Percentiles rank a stretch among this genome's conserved stretches.
Conservation (phyloP, 2,113 vertebrate genomes). For the Heloderma charlesbogerti region DNA sequence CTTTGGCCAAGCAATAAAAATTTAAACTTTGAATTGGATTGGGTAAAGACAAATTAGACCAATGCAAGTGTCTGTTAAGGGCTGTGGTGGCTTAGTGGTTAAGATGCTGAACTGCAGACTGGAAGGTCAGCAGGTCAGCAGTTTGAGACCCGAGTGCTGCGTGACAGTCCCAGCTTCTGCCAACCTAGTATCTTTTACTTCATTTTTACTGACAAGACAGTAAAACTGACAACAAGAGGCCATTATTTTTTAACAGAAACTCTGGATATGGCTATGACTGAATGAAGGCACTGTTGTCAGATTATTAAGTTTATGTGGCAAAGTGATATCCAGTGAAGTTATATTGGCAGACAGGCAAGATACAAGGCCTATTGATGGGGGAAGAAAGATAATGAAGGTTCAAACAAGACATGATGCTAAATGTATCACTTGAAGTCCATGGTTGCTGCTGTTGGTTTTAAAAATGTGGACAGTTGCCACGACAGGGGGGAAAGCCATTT, state of each 20-base stretch:
- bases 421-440: background rate
- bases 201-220: background rate
- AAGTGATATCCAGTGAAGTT: background rate
- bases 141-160: no score
- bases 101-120: no score
- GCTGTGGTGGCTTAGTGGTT: no score
- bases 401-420: background rate
- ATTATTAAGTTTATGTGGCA: constrained; percentile 34
- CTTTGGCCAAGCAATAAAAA: background rate
- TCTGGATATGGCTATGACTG: background rate
- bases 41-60: background rate
- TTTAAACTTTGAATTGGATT: background rate
- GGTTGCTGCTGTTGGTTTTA: background rate
- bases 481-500: background rate
- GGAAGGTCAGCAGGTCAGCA: no score
- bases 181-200: background rate
- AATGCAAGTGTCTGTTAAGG: no score
- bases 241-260: constrained; percentile 7
- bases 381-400: background rate
- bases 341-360: background rate
- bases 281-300: background rate
- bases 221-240: background rate
- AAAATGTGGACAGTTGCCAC: background rate
- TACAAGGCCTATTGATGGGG: background rate
- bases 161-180: no score